Evolutionary conservation across 2,888 invertebrate genomes (phyloP), one percentile per base, ranked within the genome.

Genomic region (Lasius platythorax): DNA sequence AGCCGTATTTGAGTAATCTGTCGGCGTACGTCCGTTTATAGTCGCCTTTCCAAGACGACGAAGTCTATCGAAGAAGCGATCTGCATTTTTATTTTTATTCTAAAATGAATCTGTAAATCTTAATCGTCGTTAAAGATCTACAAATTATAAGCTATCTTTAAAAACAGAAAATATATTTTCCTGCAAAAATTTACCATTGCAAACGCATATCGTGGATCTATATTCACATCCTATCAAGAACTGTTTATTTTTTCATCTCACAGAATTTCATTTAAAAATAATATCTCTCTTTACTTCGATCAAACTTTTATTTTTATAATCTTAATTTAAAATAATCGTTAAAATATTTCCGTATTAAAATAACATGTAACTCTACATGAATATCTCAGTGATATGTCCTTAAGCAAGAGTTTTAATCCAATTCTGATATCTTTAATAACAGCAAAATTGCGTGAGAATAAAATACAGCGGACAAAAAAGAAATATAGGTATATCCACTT

Each of bases 1-100:
- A 76, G 15, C 23, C 75, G 64, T 68, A 64, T 61, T 66, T 33
- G 73, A 70, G 3, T 37, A 72, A 70, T 58, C n/a, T 30, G 18
- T 33, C 18, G 9, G 11, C 11, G 23, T 40, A 28, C 37, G 1
- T 66, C 12, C 15, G 12, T 64, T n/a, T 53, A n/a, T n/a, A 23
- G 11, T 15, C 11, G 1, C 12, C 40, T 30, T 30, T n/a, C 8
- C 40, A 15, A 78, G 43, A 68, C 70, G 68, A 68, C 43, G 33
- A 76, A 76, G 67, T 53, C 67, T 6, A n/a, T 3, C 28, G 12
- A 56, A 56, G 78, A 78, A 68, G 53, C 30, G n/a, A 33, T 11
- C 23, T 33, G 18, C n/a, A 58, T 68, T 56, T 15, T 9, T 37
- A 15, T 53, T 53, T 70, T 70, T 9, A 28, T 37, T 23, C 23